A percentile compares a stretch with the other conserved stretches of the same genome.
Conservation (phyloP, 2,888 invertebrate genomes). For the Amiota communis region DNA sequence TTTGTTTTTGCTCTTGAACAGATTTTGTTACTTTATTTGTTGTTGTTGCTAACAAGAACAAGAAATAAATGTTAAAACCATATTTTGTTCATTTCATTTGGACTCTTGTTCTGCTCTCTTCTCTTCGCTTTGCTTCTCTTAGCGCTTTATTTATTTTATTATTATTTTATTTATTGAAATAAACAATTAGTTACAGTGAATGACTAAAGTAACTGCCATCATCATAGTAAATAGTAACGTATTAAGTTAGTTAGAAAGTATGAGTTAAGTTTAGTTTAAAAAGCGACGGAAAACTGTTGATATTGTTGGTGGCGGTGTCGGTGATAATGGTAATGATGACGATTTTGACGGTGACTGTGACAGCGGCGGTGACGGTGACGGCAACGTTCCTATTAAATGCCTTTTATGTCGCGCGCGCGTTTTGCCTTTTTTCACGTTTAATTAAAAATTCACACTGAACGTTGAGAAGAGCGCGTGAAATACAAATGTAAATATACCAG, state of each 20-base stretch:
- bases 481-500: neutral
- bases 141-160: conserved; percentile 44
- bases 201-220: conserved; percentile 12
- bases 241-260: too few relatives aligned
- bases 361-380: neutral
- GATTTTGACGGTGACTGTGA: neutral
- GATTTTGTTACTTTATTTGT: neutral
- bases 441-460: conserved; percentile 48
- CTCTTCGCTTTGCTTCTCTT: conserved; percentile 11
- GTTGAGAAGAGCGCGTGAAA: neutral
- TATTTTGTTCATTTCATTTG: neutral
- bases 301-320: too few relatives aligned
- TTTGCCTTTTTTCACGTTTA: conserved; percentile 41
- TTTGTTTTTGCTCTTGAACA: conserved; percentile 4
- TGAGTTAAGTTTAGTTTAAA: neutral
- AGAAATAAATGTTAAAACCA: too few relatives aligned
- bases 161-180: conserved; percentile 35
- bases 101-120: neutral
- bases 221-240: neutral
- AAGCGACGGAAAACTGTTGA: neutral
- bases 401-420: conserved; percentile 22
- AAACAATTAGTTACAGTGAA: conserved; percentile 54
- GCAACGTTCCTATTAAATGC: conserved; percentile 12
- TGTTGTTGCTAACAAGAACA: neutral
- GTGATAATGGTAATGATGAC: too few relatives aligned